phyloP scores from a whole-genome alignment of 1,140 invertebrate genomes.

The Aradophagus sp. region DNA sequence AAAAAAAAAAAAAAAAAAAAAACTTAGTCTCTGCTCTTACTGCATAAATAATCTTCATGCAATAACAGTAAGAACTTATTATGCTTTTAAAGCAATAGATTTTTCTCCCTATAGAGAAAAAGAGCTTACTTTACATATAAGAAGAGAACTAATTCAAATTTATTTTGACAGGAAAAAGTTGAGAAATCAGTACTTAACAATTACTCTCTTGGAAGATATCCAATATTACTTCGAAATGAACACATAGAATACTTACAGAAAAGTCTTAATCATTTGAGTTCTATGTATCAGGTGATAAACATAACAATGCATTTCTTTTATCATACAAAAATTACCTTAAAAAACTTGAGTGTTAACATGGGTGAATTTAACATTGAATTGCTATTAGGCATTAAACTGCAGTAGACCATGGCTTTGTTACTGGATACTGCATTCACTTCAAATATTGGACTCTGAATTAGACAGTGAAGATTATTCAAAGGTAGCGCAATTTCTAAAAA shows the following conservation, averaged over 20 bases:
- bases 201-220: slow-evolving; percentile 77
- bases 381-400: slow-evolving; percentile 86
- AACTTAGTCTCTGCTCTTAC: no score
- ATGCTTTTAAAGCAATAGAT: no score
- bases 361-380: slow-evolving; percentile 18
- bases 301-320: slow-evolving; percentile 59
- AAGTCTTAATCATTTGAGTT: slow-evolving; percentile 80
- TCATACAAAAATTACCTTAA: not conserved
- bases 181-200: slow-evolving; percentile 80
- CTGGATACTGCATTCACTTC: slow-evolving; percentile 95
- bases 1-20: not conserved
- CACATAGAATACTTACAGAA: slow-evolving; percentile 83
- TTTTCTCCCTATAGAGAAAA: not conserved
- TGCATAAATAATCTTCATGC: no score
- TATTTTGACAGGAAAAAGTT: slow-evolving; percentile 77
- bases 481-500: slow-evolving; percentile 81
- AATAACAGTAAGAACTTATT: no score
- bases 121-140: not conserved
- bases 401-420: slow-evolving; percentile 96
- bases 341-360: not conserved
- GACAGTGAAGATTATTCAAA: slow-evolving; percentile 79
- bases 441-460: slow-evolving; percentile 84
- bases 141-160: slow-evolving; percentile 56
- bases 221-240: slow-evolving; percentile 78
- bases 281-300: slow-evolving; percentile 83